Evolutionary conservation across 2,797 vertebrate species (phyloP).

Genomic region (Hypotaenidia okinawae): DNA sequence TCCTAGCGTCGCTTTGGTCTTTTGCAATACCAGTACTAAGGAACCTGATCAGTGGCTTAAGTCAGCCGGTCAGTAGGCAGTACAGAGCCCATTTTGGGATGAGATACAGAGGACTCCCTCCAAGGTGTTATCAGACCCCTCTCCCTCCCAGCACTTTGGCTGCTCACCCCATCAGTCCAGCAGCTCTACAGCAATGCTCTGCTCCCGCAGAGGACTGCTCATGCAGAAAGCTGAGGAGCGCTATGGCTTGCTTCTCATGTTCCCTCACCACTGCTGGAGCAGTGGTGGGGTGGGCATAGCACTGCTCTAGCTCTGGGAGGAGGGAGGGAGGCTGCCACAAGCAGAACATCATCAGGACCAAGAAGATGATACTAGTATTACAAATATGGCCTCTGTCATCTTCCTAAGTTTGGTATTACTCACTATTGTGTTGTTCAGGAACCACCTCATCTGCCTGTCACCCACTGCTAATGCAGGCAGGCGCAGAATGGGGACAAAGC

Average conservation of each 20-base stretch:
- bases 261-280: background rate
- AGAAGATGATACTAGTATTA: background rate
- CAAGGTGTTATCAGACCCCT: background rate
- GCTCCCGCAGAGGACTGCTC: background rate
- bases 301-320: background rate
- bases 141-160: background rate
- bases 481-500: background rate
- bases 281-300: fast-evolving
- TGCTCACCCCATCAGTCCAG: background rate
- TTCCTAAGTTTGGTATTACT: background rate
- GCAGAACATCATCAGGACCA: background rate
- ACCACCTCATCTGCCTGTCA: background rate
- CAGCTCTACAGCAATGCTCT: background rate
- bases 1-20: background rate
- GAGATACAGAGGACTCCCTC: background rate
- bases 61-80: background rate
- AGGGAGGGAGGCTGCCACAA: background rate
- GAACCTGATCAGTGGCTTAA: background rate
- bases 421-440: background rate
- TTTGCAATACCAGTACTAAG: background rate
- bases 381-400: background rate
- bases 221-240: background rate
- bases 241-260: background rate
- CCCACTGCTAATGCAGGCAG: background rate
- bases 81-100: background rate